Evolutionary conservation across 1,140 invertebrate species (phyloP).

Genomic region (Drosophila kanapiae): DNA sequence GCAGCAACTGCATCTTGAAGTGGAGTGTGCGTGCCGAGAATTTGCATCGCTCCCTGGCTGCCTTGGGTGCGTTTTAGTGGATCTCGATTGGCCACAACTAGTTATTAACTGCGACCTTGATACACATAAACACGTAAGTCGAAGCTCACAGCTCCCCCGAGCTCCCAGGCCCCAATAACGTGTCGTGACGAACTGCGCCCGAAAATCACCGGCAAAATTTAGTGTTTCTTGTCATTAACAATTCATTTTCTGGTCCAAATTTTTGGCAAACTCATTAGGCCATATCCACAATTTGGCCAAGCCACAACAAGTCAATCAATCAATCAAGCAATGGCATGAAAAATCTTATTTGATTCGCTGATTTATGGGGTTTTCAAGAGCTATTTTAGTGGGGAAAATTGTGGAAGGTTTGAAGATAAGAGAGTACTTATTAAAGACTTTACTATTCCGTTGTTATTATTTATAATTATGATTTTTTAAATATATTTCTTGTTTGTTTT

Average conservation of each 20-base stretch:
- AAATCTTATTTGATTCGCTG: conserved; percentile 55
- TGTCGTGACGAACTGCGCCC: conserved; percentile 64
- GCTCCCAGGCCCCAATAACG: conserved; percentile 21
- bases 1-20: conserved; percentile 30
- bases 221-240: conserved; percentile 48
- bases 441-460: not conserved
- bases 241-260: conserved; percentile 28
- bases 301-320: conserved; percentile 47
- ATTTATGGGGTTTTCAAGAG: conserved; percentile 32
- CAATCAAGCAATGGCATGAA: conserved; percentile 60
- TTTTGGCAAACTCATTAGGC: conserved; percentile 70
- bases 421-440: not conserved
- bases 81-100: conserved; percentile 60
- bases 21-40: conserved; percentile 62
- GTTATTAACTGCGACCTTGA: conserved; percentile 68
- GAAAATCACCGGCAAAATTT: conserved; percentile 52
- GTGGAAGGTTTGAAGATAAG: not conserved
- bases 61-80: conserved; percentile 56
- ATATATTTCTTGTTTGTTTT: not conserved
- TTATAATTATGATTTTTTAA: not conserved
- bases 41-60: conserved; percentile 50
- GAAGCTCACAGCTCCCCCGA: conserved; percentile 4
- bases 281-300: conserved; percentile 35
- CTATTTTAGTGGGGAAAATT: not conserved
- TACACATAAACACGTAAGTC: conserved; percentile 49